Evolutionary conservation across 2,113 vertebrate genomes (phyloP).

Genomic region (Indicator indicator): DNA sequence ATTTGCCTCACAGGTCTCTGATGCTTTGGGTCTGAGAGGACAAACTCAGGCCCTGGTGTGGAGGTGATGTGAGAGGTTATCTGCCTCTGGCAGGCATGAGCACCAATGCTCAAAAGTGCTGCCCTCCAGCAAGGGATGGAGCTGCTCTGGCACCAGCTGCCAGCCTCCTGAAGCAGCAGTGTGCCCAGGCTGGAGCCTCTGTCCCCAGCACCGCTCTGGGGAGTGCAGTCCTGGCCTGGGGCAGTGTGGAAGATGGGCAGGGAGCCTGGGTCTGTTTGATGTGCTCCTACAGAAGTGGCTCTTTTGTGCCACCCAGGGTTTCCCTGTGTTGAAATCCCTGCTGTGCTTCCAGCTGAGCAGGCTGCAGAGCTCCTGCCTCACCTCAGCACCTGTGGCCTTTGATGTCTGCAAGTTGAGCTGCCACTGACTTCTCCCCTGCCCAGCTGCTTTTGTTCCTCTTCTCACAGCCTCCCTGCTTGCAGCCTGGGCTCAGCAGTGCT

Average conservation of each 20-base stretch:
- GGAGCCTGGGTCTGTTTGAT: neutral
- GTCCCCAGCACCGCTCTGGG: neutral
- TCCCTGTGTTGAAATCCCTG: neutral
- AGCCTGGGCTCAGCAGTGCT: neutral
- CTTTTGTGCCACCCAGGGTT: neutral
- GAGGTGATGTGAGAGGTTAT: neutral
- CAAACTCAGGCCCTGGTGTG: accelerated
- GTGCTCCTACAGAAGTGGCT: neutral
- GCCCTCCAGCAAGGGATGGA: neutral
- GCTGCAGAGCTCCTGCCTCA: neutral
- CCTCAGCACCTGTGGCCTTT: neutral
- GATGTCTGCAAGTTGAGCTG: neutral
- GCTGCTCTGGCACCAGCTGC: neutral
- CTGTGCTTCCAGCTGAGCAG: neutral
- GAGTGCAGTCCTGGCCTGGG: neutral
- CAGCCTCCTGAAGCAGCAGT: neutral
- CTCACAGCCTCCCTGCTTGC: neutral
- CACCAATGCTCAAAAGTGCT: neutral
- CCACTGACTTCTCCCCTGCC: neutral
- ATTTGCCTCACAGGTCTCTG: neutral
- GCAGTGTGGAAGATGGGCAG: neutral
- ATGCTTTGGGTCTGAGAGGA: neutral
- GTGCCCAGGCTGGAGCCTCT: neutral
- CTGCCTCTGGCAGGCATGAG: neutral
- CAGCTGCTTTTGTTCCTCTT: neutral